A percentile compares a stretch with the other conserved stretches of the same genome.
phyloP scores from a whole-genome alignment of 1,140 invertebrate species.

The Lethrus apterus region DNA sequence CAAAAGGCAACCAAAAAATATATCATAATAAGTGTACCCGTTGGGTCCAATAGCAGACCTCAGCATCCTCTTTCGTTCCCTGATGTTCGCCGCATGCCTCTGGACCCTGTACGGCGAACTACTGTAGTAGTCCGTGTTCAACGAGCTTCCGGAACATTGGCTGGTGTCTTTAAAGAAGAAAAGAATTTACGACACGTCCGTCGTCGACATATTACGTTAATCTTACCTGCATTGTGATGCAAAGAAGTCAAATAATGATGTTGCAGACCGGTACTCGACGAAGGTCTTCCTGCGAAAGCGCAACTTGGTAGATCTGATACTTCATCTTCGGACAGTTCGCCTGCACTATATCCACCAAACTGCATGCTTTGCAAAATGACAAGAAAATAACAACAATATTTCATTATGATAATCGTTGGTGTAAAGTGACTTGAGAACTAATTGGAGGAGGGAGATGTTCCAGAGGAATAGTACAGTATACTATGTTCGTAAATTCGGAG shows the following conservation, averaged over 20 bases:
- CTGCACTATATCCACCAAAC: constrained; percentile 45
- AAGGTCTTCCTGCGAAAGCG: constrained; percentile 52
- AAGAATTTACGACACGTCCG: neutral
- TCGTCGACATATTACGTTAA: neutral
- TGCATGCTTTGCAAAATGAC: constrained; percentile 40
- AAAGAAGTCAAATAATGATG: constrained; percentile 39
- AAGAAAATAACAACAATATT: no score
- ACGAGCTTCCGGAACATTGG: constrained; percentile 36
- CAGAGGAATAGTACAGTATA: no score
- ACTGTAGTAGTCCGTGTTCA: constrained; percentile 48
- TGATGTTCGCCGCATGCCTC: constrained; percentile 83
- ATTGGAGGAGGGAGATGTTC: no score
- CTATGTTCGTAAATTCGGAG: no score
- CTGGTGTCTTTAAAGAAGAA: constrained; percentile 39
- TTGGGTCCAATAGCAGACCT: constrained; percentile 71
- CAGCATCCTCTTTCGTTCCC: constrained; percentile 93
- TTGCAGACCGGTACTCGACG: constrained; percentile 38
- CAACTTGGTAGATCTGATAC: constrained; percentile 58
- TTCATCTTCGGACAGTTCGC: constrained; percentile 49
- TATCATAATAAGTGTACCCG: constrained; percentile 49
- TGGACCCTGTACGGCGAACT: constrained; percentile 80
- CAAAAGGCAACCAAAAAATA: no score
- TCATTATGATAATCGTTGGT: no score
- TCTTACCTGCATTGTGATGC: constrained; percentile 34
- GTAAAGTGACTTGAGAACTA: no score